Evolutionary conservation across 2,797 vertebrate genomes (phyloP), one percentile per base, ranked within the genome.

Genomic region (Lepus townsendii): DNA sequence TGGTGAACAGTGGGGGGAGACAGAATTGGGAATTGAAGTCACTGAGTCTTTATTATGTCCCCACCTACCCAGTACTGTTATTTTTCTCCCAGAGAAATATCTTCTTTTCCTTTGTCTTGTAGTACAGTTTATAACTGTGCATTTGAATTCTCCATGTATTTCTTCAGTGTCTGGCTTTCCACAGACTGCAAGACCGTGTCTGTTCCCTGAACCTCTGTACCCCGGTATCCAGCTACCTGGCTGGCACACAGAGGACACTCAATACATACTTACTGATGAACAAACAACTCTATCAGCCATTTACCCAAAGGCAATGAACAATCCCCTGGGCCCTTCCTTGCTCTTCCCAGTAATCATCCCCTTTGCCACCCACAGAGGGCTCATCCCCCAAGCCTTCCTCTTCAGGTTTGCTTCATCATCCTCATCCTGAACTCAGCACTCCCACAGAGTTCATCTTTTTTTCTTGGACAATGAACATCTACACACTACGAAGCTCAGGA

Each of bases 21-120:
- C 63, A 20, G 24, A 52, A 16, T 1, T 4, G 30, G 13, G 50
- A 69, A 73, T 32, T 12, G 52, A 16, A 30, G 16, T 6, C 57
- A 20, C 9, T 32, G n/a, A 20, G 57, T 72, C 30, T 38, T 26
- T 1, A 16, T 6, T 22, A 20, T 78, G 75, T 47, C 52, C 30
- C 22, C 24, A 47, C 10, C 9, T 62, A 22, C 68, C 65, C 91
- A 78, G 9, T 50, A 20, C 54, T 57, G 4, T 8, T 76, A 83
- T 86, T 63, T 84, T 83, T 60, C 47, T 90, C 82, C 75, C 72
- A 42, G 1, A 83, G 69, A 78, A n/a, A 71, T 73, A 66, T 90
- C 7, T 82, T 79, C 16, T 68, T 80, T 95, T 63, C 27, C 71
- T 79, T 83, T 90, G 42, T 90, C 42, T 73, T 20, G 19, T n/a